A percentile compares a stretch with the other conserved stretches of the same genome.
Conservation (phyloP, 1,140 invertebrate genomes). For the Ectropis grisescens region DNA sequence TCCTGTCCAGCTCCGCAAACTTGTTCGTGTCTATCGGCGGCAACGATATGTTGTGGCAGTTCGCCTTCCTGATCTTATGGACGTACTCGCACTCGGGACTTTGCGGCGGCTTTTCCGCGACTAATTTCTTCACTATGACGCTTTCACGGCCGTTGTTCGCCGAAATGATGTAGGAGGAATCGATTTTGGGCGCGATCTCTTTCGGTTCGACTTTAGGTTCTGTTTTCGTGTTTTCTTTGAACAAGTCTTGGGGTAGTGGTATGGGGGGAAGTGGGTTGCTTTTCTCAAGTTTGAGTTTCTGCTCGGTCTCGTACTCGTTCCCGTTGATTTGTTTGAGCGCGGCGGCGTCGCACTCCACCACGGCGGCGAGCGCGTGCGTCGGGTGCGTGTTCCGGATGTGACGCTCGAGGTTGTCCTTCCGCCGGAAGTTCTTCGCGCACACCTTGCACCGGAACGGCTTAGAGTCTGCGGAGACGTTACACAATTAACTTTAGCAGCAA, state of each 20-base stretch:
- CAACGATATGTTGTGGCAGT: constrained; percentile 25
- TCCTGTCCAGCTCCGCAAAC: constrained; percentile 25
- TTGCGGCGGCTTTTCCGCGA: constrained; percentile 22
- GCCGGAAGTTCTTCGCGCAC: constrained; percentile 71
- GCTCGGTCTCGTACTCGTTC: constrained; percentile 13
- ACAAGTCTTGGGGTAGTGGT: constrained; percentile 24
- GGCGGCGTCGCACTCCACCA: constrained; percentile 34
- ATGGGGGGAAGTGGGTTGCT: constrained; percentile 42
- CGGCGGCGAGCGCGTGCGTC: constrained; percentile 32
- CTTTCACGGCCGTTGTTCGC: constrained; percentile 54
- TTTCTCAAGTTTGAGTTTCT: constrained; percentile 38
- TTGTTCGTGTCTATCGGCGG: constrained; percentile 52
- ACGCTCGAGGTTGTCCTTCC: constrained; percentile 76
- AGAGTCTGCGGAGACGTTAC: constrained; percentile 48
- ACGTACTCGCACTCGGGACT: constrained; percentile 38
- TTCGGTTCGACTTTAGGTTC: too few species aligned
- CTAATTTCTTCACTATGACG: constrained; percentile 45
- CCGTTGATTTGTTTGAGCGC: constrained; percentile 25
- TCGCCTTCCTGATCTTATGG: constrained; percentile 51
- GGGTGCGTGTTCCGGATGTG: constrained; percentile 77
- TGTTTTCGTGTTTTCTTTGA: constrained; percentile 31
- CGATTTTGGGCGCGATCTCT: constrained; percentile 31
- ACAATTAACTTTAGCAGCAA: too few species aligned
- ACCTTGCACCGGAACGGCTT: constrained; percentile 72
- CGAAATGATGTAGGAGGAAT: constrained; percentile 47